Percentiles rank a stretch among this genome's conserved stretches.
phyloP scores from a whole-genome alignment of 2,888 invertebrate genomes.

The Dicyrtoma fusca region DNA sequence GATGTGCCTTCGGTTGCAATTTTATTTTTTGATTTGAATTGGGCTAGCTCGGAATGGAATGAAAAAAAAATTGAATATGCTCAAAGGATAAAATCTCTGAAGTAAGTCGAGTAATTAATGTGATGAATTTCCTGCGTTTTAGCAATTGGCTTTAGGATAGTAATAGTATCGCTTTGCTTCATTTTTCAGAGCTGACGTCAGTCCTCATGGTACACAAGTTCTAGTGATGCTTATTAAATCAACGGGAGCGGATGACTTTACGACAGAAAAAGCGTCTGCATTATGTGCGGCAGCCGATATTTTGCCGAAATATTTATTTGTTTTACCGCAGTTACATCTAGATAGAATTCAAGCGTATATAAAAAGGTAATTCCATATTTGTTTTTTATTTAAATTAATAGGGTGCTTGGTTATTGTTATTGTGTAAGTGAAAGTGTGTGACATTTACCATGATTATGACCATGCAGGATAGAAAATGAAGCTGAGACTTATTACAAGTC shows the following conservation, averaged over 20 bases:
- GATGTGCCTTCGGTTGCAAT: conserved; percentile 91
- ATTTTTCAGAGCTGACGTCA: conserved; percentile 38
- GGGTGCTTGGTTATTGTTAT: conserved; percentile 58
- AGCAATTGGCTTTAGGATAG: too few species aligned
- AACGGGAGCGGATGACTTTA: conserved; percentile 76
- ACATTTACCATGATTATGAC: too few species aligned
- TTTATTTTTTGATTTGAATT: conserved; percentile 94
- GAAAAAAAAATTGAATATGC: conserved; percentile 95
- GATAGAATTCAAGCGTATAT: conserved; percentile 79
- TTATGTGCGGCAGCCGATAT: conserved; percentile 90
- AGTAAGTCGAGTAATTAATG: too few species aligned
- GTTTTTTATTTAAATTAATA: background rate
- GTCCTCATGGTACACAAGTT: conserved; percentile 60
- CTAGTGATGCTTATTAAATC: conserved; percentile 84
- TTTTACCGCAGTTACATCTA: conserved; percentile 75
- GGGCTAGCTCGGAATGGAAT: conserved; percentile 93
- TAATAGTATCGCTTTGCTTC: background rate
- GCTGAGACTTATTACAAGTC: conserved; percentile 45
- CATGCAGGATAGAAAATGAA: conserved; percentile 34
- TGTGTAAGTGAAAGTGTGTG: too few species aligned
- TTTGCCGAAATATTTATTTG: conserved; percentile 87
- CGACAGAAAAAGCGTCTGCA: conserved; percentile 87
- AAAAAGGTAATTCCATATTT: conserved; percentile 62
- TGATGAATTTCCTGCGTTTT: too few species aligned
- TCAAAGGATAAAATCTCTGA: conserved; percentile 74